phyloP scores from a whole-genome alignment of 2,888 invertebrate genomes.

The Caenorhabditis uteleia region DNA sequence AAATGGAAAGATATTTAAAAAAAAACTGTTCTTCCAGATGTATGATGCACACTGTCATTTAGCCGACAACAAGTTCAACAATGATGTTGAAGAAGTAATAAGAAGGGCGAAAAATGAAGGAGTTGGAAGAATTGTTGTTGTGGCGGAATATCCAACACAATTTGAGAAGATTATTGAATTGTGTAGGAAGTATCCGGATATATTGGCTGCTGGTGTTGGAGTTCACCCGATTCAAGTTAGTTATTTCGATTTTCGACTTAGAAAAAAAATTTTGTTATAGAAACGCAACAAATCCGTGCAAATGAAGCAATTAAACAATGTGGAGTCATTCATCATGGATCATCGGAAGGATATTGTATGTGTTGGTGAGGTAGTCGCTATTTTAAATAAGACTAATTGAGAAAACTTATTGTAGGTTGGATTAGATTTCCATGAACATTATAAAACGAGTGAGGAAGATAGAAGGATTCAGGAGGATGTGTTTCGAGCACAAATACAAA shows the following conservation, averaged over 20 bases:
- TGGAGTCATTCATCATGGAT: slow-evolving; percentile 68
- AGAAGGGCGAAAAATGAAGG: slow-evolving; percentile 49
- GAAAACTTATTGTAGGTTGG: slow-evolving; percentile 65
- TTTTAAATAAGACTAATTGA: background rate
- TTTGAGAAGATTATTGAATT: slow-evolving; percentile 60
- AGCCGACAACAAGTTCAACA: slow-evolving; percentile 60
- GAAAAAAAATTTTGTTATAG: slow-evolving; percentile 23
- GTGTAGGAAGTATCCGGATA: slow-evolving; percentile 44
- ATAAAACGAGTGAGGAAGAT: slow-evolving; percentile 67
- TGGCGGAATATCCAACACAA: slow-evolving; percentile 61
- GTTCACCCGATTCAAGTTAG: slow-evolving; percentile 70
- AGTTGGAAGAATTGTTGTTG: slow-evolving; percentile 57
- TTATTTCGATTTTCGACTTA: slow-evolving; percentile 1
- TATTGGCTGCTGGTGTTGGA: slow-evolving; percentile 66
- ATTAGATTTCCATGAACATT: slow-evolving; percentile 71
- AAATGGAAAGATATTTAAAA: no score
- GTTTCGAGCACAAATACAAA: slow-evolving; percentile 69
- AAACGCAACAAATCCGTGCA: slow-evolving; percentile 41
- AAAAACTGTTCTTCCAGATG: no score
- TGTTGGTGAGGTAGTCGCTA: slow-evolving; percentile 72
- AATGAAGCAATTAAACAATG: slow-evolving; percentile 67
- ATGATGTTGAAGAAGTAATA: slow-evolving; percentile 58
- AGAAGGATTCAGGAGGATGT: slow-evolving; percentile 70
- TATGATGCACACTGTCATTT: slow-evolving; percentile 67
- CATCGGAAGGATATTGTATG: slow-evolving; percentile 67